These are phyloP conservation scores for Crax fasciolata DNA, from an alignment of 2,797 vertebrate species.

Conservation along the genomic window DNA sequence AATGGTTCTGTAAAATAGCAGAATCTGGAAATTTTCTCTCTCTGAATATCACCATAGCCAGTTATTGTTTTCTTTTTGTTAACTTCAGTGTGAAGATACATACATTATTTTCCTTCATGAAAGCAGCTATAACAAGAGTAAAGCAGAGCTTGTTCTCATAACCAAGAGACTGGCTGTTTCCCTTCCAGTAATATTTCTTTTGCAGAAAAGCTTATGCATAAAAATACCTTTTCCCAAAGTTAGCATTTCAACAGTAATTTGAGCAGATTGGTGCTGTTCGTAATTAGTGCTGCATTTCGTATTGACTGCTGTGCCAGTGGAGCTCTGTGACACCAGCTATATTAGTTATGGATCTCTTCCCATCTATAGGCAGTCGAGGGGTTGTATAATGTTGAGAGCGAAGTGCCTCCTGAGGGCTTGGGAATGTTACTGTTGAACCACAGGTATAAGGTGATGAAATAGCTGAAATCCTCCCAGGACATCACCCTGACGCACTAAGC, in stretches of 20 bases:
- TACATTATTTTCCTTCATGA: background rate
- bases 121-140: constrained; percentile 28
- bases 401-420: constrained; percentile 50
- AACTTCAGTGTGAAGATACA: background rate
- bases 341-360: constrained; percentile 23
- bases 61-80: background rate
- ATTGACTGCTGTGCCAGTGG: constrained; percentile 20
- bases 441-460: constrained; percentile 49
- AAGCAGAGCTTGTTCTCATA: constrained; percentile 29
- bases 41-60: background rate
- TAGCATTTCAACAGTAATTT: constrained; percentile 38
- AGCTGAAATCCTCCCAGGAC: constrained; percentile 49
- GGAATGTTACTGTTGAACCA: constrained; percentile 6
- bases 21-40: background rate
- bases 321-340: constrained; percentile 45
- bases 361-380: background rate
- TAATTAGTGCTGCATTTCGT: constrained; percentile 37
- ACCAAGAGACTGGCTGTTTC: constrained; percentile 20
- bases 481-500: constrained; percentile 9
- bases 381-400: constrained; percentile 24
- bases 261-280: constrained; percentile 25
- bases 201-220: constrained; percentile 44
- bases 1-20: background rate
- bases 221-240: constrained; percentile 62
- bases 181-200: constrained; percentile 32